phyloP scores from a whole-genome alignment of 1,140 invertebrate species.

The Dreissena polymorpha region DNA sequence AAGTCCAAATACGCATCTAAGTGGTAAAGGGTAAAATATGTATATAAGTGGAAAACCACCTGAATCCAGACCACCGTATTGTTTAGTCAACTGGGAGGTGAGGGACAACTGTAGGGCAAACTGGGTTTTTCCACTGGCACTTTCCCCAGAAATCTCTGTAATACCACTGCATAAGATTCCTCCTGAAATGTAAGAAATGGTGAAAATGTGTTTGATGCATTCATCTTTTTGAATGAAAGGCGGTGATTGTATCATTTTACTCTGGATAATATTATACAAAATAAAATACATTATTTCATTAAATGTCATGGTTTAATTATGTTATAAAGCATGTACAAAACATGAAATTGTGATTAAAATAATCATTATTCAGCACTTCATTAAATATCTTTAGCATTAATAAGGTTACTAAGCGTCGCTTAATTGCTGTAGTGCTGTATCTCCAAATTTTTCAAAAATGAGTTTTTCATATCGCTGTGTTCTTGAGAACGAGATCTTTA shows the following conservation, averaged over 20 bases:
- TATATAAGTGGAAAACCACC: slow-evolving; percentile 77
- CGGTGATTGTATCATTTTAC: neutral
- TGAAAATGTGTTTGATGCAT: neutral
- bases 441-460: too few species aligned
- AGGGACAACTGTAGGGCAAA: slow-evolving; percentile 88
- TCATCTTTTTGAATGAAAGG: neutral
- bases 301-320: neutral
- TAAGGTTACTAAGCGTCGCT: too few species aligned
- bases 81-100: slow-evolving; percentile 82
- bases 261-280: neutral
- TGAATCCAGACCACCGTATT: slow-evolving; percentile 79
- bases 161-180: slow-evolving; percentile 88
- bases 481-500: too few species aligned
- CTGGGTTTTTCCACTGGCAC: slow-evolving; percentile 92
- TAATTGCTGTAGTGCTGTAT: too few species aligned
- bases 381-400: too few species aligned
- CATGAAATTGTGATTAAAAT: neutral
- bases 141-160: slow-evolving; percentile 91
- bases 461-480: too few species aligned
- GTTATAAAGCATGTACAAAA: neutral
- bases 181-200: slow-evolving; percentile 79
- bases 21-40: too few species aligned
- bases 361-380: neutral
- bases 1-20: too few species aligned
- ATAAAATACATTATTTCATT: neutral